These are phyloP conservation scores for Thecophora atra DNA, from an alignment of 2,888 invertebrate genomes.

Conservation along the genomic window DNA sequence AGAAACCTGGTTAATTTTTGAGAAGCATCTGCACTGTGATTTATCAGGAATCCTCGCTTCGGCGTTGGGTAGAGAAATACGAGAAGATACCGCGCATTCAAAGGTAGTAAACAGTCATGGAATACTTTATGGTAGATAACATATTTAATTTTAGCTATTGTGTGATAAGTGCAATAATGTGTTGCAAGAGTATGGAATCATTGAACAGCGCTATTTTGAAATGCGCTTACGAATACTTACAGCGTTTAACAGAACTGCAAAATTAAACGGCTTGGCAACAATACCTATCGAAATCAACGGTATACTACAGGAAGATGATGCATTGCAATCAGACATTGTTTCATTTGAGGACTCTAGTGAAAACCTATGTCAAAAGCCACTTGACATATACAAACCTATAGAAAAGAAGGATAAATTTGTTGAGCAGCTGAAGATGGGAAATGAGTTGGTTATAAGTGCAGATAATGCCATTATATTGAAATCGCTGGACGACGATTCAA, in stretches of 20 bases:
- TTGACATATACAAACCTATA: too few relatives aligned
- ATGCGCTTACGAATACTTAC: slow-evolving; percentile 44
- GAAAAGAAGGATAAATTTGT: neutral
- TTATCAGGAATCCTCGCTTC: slow-evolving; percentile 42
- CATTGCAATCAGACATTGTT: neutral
- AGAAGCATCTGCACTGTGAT: slow-evolving; percentile 44
- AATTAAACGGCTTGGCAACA: slow-evolving; percentile 27
- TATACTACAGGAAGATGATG: slow-evolving; percentile 37
- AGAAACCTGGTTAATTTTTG: slow-evolving; percentile 47
- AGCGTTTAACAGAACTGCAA: slow-evolving; percentile 41
- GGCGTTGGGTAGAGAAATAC: slow-evolving; percentile 42
- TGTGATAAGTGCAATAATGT: slow-evolving; percentile 50
- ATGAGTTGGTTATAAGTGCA: neutral
- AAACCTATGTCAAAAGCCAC: neutral
- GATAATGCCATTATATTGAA: neutral
- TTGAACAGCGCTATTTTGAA: slow-evolving; percentile 43
- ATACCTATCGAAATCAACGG: slow-evolving; percentile 40
- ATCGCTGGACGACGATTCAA: neutral
- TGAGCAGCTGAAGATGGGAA: neutral
- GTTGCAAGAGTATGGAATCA: slow-evolving; percentile 48
- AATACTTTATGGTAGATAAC: neutral
- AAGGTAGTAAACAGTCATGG: slow-evolving; percentile 37
- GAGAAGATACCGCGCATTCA: slow-evolving; percentile 46
- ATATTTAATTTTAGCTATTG: slow-evolving; percentile 43
- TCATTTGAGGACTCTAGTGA: neutral